Conservation (phyloP, 2,113 vertebrate species). For the Pagrus major region DNA sequence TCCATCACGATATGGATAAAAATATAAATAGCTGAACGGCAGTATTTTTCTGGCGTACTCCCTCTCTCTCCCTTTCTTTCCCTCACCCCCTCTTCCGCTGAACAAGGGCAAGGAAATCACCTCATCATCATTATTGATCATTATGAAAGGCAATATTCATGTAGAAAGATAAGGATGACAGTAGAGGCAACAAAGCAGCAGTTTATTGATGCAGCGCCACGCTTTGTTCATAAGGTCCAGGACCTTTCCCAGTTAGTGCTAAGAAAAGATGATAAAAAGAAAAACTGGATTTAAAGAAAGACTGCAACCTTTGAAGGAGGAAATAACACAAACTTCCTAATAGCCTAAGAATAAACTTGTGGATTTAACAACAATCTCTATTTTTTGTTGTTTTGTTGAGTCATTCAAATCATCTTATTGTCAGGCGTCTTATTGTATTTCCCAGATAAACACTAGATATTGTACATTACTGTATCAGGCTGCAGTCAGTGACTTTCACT, state of each 20-base stretch:
- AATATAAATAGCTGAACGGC: too few relatives aligned
- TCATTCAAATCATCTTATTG: neutral
- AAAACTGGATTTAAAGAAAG: neutral
- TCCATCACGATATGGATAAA: too few relatives aligned
- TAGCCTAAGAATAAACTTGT: neutral
- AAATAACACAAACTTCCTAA: neutral
- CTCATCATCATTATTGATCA: too few relatives aligned
- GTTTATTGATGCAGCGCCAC: too few relatives aligned
- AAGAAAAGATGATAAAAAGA: neutral
- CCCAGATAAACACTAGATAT: conserved; percentile 7
- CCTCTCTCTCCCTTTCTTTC: too few relatives aligned
- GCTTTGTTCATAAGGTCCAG: neutral
- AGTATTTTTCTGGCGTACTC: too few relatives aligned
- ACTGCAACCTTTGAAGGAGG: neutral
- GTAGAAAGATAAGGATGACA: too few relatives aligned
- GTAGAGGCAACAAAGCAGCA: too few relatives aligned
- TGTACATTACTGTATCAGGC: conserved; percentile 8
- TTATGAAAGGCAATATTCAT: too few relatives aligned
- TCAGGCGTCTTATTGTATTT: neutral
- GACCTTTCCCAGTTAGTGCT: neutral
- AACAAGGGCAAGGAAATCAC: too few relatives aligned
- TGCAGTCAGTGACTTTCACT: conserved; percentile 19
- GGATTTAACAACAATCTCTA: too few relatives aligned
- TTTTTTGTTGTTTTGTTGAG: neutral
- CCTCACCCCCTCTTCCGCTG: too few relatives aligned